Evolutionary conservation across 2,888 invertebrate genomes (phyloP), one percentile per base, ranked within the genome.

Genomic region (Lochmaea crataegi): DNA sequence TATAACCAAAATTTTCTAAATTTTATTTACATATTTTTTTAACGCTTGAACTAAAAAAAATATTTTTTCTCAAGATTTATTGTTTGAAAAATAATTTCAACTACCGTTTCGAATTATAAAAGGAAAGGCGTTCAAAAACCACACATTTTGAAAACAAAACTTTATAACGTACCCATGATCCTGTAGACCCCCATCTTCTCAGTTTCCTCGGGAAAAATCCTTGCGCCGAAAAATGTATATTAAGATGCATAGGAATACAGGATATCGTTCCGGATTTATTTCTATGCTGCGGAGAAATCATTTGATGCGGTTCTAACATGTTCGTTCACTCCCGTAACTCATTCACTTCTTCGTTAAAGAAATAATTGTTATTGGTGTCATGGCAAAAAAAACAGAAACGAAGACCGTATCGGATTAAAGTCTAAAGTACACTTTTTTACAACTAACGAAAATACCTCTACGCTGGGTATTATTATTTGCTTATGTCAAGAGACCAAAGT

Each of bases 121-220:
- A n/a, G n/a, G n/a, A n/a, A n/a, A n/a, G n/a, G n/a, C n/a, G n/a
- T n/a, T n/a, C n/a, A n/a, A n/a, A n/a, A n/a, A n/a, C n/a, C n/a
- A n/a, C n/a, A n/a, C n/a, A n/a, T n/a, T n/a, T n/a, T n/a, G n/a
- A n/a, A n/a, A n/a, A n/a, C n/a, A 38, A 38, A 38, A 38, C 9
- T 38, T 7, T 38, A 0, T 9, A 16, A 38, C 75, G 65, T 81
- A 93, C 93, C 93, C 93, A 93, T 80, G 93, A 93, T 83, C 93
- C 93, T 1, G 92, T 92, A 76, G 92, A 92, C 75, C 92, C 92
- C 93, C 93, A 93, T 85, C 93, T 88, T 82, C 92, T 90, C 71
- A 93, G 88, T 81, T 91, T 88, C 79, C 91, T 90, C 72, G 91
- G 91, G 84, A 92, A 91, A 84, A 92, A 89, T 65, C 87, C 86